phyloP scores from a whole-genome alignment of 2,797 vertebrate species.

The Uromys caudimaculatus region DNA sequence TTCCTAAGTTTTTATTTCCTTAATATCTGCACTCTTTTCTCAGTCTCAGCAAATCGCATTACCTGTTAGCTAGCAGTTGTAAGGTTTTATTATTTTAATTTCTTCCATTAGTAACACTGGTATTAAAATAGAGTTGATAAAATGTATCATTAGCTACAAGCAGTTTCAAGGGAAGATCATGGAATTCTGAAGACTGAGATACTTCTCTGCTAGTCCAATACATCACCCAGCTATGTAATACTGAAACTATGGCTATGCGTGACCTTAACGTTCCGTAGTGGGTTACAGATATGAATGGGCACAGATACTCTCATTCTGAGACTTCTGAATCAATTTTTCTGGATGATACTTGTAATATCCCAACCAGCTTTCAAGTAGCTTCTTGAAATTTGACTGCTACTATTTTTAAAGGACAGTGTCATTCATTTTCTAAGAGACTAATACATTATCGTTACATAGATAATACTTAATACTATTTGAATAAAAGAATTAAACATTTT shows the following conservation, averaged over 20 bases:
- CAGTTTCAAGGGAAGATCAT: not conserved
- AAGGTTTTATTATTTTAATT: constrained; percentile 21
- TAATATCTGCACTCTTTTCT: not conserved
- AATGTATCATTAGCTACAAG: not conserved
- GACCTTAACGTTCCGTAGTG: not conserved
- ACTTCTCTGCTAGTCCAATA: constrained; percentile 1
- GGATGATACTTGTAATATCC: not conserved
- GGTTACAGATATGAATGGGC: not conserved
- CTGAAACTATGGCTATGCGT: not conserved
- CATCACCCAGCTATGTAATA: not conserved
- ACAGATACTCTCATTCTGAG: not conserved
- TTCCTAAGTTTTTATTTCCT: not conserved
- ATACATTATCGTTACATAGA: not conserved
- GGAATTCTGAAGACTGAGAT: not conserved
- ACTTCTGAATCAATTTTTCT: not conserved
- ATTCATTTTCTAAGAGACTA: not conserved
- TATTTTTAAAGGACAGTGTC: not conserved
- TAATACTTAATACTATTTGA: not conserved
- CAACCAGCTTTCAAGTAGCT: not conserved
- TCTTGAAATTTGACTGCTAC: not conserved
- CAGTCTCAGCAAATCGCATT: constrained; percentile 4
- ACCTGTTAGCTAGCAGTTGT: not conserved
- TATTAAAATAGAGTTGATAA: not conserved
- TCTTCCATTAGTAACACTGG: not conserved
- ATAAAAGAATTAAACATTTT: not conserved